Conservation (phyloP, 2,113 vertebrate genomes). For the Gambusia holbrooki region DNA sequence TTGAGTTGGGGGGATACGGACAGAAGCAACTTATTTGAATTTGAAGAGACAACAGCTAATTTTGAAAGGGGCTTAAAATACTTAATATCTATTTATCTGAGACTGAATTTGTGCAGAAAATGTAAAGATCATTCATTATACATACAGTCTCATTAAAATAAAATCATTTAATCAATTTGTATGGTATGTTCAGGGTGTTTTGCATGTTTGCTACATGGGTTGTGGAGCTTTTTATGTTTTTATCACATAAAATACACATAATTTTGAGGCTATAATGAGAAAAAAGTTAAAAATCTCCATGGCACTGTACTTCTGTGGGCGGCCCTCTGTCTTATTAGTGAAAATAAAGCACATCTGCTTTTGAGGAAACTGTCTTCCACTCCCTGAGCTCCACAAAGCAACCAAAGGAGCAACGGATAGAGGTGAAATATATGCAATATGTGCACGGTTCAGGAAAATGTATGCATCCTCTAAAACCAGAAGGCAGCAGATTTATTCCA, state of each 20-base stretch:
- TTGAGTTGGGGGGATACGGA: too few species aligned
- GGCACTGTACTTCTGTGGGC: background rate
- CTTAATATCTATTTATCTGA: too few species aligned
- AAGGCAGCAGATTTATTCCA: slow-evolving; percentile 37
- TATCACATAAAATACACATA: background rate
- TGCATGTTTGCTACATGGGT: background rate
- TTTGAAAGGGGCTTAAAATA: too few species aligned
- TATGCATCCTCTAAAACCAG: slow-evolving; percentile 12
- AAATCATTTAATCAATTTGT: too few species aligned
- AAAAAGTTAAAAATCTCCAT: background rate
- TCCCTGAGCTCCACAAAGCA: background rate
- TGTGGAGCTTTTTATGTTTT: background rate
- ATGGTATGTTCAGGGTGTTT: too few species aligned
- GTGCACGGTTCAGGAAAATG: slow-evolving; percentile 43
- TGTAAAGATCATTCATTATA: too few species aligned
- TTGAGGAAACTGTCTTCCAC: background rate
- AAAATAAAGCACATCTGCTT: background rate
- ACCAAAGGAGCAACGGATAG: background rate
- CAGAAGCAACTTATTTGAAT: too few species aligned
- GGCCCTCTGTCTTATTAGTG: background rate
- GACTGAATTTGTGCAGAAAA: too few species aligned
- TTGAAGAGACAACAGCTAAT: too few species aligned
- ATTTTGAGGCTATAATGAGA: background rate
- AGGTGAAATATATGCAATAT: background rate
- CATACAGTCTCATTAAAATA: too few species aligned